Conservation (phyloP, 2,888 invertebrate genomes). For the Leptarthrus brevirostris region DNA sequence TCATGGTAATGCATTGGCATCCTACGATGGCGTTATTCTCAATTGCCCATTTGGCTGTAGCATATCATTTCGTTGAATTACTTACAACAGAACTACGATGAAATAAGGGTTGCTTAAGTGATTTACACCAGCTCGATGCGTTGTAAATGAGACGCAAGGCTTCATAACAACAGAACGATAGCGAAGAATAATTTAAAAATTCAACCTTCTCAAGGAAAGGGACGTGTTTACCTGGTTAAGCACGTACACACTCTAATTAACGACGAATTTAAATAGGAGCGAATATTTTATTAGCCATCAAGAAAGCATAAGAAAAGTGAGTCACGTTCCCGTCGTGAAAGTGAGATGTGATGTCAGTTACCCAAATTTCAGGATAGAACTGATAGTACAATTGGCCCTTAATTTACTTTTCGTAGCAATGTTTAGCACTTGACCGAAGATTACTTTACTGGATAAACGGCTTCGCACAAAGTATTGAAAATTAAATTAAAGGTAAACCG, state of each 20-base stretch:
- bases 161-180: conserved; percentile 4
- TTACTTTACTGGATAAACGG: too few species aligned
- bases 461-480: too few species aligned
- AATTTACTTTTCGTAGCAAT: too few species aligned
- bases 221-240: conserved; percentile 21
- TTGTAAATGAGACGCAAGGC: conserved; percentile 9
- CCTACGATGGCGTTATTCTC: conserved; percentile 48
- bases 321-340: conserved; percentile 19
- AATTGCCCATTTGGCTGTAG: conserved; percentile 1
- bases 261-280: conserved; percentile 39
- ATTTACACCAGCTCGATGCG: background rate
- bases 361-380: conserved; percentile 29
- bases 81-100: background rate
- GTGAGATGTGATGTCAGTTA: conserved; percentile 12
- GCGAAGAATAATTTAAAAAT: background rate
- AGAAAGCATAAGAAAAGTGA: conserved; percentile 7
- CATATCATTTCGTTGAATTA: too few species aligned
- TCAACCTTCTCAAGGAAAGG: background rate
- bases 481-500: too few species aligned
- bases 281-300: conserved; percentile 31
- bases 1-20: conserved; percentile 47
- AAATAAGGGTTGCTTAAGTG: background rate
- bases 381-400: conserved; percentile 11
- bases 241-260: conserved; percentile 42
- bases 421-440: too few species aligned